phyloP scores from a whole-genome alignment of 2,888 invertebrate genomes.

The Callinectes sapidus region DNA sequence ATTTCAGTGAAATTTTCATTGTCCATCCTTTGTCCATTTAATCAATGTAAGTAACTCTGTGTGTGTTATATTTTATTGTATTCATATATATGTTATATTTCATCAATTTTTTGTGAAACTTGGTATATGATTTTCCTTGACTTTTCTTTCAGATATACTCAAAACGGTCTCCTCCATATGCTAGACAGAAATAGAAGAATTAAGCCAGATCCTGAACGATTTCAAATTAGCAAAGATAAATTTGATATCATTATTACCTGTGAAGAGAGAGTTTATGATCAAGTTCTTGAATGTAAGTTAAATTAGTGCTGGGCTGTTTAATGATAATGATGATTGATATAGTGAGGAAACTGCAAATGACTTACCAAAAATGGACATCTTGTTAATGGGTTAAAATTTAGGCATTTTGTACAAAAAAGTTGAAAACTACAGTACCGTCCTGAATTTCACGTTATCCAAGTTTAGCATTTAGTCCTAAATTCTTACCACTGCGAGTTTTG shows the following conservation, averaged over 20 bases:
- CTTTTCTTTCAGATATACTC: constrained; percentile 84
- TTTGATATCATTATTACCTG: constrained; percentile 98
- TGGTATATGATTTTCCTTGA: constrained; percentile 18
- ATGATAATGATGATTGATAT: too few relatives aligned
- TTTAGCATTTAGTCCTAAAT: too few relatives aligned
- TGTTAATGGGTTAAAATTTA: too few relatives aligned
- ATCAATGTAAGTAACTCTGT: neutral
- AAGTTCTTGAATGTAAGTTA: constrained; percentile 90
- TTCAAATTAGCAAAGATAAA: constrained; percentile 90
- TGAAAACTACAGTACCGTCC: too few relatives aligned
- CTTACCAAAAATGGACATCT: too few relatives aligned
- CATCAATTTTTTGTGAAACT: neutral
- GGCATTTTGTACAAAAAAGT: too few relatives aligned
- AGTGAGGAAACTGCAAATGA: too few relatives aligned
- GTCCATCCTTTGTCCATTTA: too few relatives aligned
- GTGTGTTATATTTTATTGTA: neutral
- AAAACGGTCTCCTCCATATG: constrained; percentile 98
- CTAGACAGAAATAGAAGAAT: constrained; percentile 97
- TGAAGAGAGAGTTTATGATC: constrained; percentile 99
- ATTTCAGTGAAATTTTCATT: too few relatives aligned
- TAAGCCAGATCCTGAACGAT: constrained; percentile 94
- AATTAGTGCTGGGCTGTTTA: neutral
- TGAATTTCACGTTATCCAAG: too few relatives aligned
- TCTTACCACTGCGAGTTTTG: too few relatives aligned
- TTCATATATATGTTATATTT: neutral